phyloP scores from a whole-genome alignment of 1,140 invertebrate species.

The Cyphomyrmex costatus region DNA sequence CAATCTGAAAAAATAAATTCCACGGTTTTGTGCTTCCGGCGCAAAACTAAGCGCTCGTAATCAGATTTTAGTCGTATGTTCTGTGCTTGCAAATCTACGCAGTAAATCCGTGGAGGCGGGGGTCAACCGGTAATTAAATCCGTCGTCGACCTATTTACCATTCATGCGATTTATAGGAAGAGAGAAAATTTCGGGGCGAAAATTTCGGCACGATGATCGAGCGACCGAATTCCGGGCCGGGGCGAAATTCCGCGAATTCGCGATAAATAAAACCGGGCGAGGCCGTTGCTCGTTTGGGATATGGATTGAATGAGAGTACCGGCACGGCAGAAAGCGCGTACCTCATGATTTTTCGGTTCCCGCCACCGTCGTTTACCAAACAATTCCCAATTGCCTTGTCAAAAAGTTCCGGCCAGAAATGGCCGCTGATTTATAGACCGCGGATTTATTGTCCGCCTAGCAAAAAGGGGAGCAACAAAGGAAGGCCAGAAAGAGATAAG shows the following conservation, averaged over 20 bases:
- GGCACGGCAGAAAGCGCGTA: slow-evolving; percentile 70
- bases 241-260: slow-evolving; percentile 64
- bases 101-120: slow-evolving; percentile 21
- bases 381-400: slow-evolving; percentile 83
- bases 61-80: slow-evolving; percentile 27
- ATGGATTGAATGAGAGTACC: slow-evolving; percentile 71
- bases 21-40: background rate
- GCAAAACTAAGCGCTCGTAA: slow-evolving; percentile 44
- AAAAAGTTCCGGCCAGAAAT: slow-evolving; percentile 81
- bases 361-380: slow-evolving; percentile 79
- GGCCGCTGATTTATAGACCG: slow-evolving; percentile 79
- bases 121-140: slow-evolving; percentile 55
- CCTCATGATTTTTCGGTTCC: slow-evolving; percentile 77
- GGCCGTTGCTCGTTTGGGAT: slow-evolving; percentile 61
- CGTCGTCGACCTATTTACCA: slow-evolving; percentile 46
- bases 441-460: slow-evolving; percentile 72
- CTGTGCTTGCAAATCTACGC: background rate
- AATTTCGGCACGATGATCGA: slow-evolving; percentile 55
- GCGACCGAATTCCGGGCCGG: slow-evolving; percentile 65
- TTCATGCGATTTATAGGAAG: slow-evolving; percentile 49
- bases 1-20: slow-evolving; percentile 16
- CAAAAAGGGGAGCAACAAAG: slow-evolving; percentile 52
- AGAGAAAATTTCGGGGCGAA: slow-evolving; percentile 52
- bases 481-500: slow-evolving; percentile 25
- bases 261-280: slow-evolving; percentile 72